Base-by-base conservation (phyloP, 2,113 vertebrate genomes). In the Hyperopisus bebe region DNA sequence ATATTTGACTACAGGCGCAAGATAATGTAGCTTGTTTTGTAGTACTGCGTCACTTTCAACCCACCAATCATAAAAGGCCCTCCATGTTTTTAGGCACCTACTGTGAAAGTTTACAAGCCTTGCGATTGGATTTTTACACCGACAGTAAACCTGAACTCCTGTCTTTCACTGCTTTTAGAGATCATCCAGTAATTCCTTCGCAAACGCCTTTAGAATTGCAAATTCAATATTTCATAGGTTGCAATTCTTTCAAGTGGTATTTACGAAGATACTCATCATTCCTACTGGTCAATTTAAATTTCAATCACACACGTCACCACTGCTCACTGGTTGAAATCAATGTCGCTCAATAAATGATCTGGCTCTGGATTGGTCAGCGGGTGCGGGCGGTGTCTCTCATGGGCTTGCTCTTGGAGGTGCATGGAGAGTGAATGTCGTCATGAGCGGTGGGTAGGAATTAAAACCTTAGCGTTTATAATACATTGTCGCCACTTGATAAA, bases 401-500 rank as follows among this genome's bases (percentile, higher is more conserved):
- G 94, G 95, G 94, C 91, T 95, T 92, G 93, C 94, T 94, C 92
- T 94, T 93, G 94, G 93, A 94, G 94, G 94, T 94, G 95, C 92
- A 91, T 94, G 95, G 96, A 96, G 93, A 96, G 95, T 94, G 95
- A 96, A 95, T 96, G 96, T 96, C 96, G 96, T 96, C 96, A 96
- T 96, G 96, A 96, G 96, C 96, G 96, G 96, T 96, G 96, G 96
- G 96, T 96, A 96, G 96, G 96, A 96, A 96, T 96, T 95, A 94
- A 95, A 96, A 96, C 94, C 93, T 96, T 95, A 94, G 93, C 94
- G 95, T 96, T 96, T 96, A 94, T 96, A 95, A 95, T 94, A 91
- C 93, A 93, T 94, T 96, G 92, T 95, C 80, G 74, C 31, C 82
- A 93, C 94, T 95, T 93, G 88, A 89, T 94, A 91, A 94, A 96